Percentiles rank a stretch among this genome's conserved stretches.
Evolutionary conservation across 2,113 vertebrate genomes (phyloP).

Genomic region (Eretmochelys imbricata): DNA sequence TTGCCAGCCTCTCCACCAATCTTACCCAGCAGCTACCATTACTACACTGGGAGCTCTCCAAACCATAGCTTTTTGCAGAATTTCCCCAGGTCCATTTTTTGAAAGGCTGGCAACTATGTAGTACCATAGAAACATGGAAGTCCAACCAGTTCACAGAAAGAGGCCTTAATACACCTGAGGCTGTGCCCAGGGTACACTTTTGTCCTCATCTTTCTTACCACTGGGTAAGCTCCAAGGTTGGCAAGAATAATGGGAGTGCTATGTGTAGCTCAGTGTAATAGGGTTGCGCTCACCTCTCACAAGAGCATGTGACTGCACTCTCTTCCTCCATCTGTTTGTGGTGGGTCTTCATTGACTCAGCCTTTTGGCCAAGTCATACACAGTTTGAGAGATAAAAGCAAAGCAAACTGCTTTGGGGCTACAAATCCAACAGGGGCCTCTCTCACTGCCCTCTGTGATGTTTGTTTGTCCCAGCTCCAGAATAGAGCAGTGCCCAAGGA

Average conservation of each 20-base stretch:
- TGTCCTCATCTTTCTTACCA: neutral
- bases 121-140: neutral
- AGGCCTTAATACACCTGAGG: neutral
- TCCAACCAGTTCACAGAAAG: neutral
- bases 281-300: too few relatives aligned
- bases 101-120: neutral
- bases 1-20: fast-evolving
- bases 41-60: neutral
- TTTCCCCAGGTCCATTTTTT: neutral
- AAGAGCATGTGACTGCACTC: too few relatives aligned
- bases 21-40: neutral
- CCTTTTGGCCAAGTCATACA: too few relatives aligned
- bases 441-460: too few relatives aligned
- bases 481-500: too few relatives aligned
- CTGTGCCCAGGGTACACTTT: neutral
- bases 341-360: too few relatives aligned
- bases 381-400: too few relatives aligned
- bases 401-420: too few relatives aligned
- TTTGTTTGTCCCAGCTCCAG: too few relatives aligned
- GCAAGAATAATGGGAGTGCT: neutral
- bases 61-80: neutral
- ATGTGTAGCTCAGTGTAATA: neutral
- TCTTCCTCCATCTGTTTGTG: too few relatives aligned
- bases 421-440: too few relatives aligned
- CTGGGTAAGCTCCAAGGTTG: neutral